Evolutionary conservation across 2,797 vertebrate species (phyloP).

Genomic region (Limnodromus scolopaceus): DNA sequence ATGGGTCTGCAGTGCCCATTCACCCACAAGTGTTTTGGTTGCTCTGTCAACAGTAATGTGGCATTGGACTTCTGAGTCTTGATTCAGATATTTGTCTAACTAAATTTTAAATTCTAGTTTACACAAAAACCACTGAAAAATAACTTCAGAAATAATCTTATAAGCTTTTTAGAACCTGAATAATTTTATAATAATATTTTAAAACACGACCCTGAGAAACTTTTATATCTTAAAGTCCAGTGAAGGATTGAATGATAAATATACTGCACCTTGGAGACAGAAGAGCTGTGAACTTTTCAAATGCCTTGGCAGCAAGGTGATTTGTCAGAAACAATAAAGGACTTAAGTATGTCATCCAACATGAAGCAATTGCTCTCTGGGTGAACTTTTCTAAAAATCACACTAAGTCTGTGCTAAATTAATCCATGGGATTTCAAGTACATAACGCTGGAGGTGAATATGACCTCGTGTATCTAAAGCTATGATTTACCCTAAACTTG

Average conservation of each 20-base stretch:
- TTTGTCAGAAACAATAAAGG: slow-evolving; percentile 21
- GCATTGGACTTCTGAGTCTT: not conserved
- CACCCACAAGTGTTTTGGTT: not conserved
- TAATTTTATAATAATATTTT: not conserved
- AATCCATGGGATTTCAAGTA: not conserved
- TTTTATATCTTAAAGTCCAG: not conserved
- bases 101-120: not conserved
- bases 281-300: slow-evolving; percentile 30
- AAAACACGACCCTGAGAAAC: not conserved
- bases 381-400: slow-evolving; percentile 30
- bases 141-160: not conserved
- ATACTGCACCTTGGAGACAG: not conserved
- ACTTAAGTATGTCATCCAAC: not conserved
- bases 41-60: not conserved
- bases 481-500: slow-evolving; percentile 33
- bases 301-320: not conserved
- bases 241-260: not conserved
- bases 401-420: not conserved
- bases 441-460: not conserved
- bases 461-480: slow-evolving; percentile 9
- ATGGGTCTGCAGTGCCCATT: not conserved
- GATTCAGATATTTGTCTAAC: not conserved
- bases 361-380: not conserved
- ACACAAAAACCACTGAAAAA: not conserved
- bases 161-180: not conserved